Base-by-base conservation (phyloP, 2,113 vertebrate genomes). In the Clarias gariepinus region DNA sequence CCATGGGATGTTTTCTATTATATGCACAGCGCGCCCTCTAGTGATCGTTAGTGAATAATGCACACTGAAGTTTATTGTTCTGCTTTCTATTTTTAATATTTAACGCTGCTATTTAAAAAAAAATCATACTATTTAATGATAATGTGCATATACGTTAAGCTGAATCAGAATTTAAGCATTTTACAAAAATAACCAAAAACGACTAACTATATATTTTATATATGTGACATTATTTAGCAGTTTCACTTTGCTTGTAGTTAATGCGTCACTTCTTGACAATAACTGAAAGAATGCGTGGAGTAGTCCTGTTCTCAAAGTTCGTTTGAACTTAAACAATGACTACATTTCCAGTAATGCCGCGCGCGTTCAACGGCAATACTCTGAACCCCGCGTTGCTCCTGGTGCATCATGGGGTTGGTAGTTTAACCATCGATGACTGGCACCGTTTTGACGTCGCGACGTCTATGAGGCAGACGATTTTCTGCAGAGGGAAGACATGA, bases 401-500 rank as follows among this genome's bases (percentile, higher is more conserved):
- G 36, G 63, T 28, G 85, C 63, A 64, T 61, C 4, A 4, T 91
- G 93, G 94, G 87, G 89, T 36, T 89, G 94, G 95, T 93, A 94
- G 95, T 95, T 85, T 79, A 6, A 7, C 11, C 0, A 3, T 1
- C 53, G 19, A 33, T 71, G 64, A 63, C 88, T 84, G 90, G 91
- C 93, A 93, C 92, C 91, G 91, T 89, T 79, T 58, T 87, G 78
- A 87, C 86, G 86, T 89, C 77, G 87, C 78, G 71, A 76, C 61
- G 84, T 88, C 33, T 87, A 81, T 91, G 91, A 93, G 92, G 89
- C 86, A 92, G 93, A 94, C 93, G 92, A 90, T 91, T 89, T 87
- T 91, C 90, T 90, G 91, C 89, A 93, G 92, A 93, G 91, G 92
- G 90, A 90, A 92, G 91, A 95, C 92, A 93, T 96, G 93, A 94